A percentile compares a stretch with the other conserved stretches of the same genome.
These are phyloP conservation scores for Trematomus loennbergii DNA, from an alignment of 2,113 vertebrate species.

Conservation along the genomic window DNA sequence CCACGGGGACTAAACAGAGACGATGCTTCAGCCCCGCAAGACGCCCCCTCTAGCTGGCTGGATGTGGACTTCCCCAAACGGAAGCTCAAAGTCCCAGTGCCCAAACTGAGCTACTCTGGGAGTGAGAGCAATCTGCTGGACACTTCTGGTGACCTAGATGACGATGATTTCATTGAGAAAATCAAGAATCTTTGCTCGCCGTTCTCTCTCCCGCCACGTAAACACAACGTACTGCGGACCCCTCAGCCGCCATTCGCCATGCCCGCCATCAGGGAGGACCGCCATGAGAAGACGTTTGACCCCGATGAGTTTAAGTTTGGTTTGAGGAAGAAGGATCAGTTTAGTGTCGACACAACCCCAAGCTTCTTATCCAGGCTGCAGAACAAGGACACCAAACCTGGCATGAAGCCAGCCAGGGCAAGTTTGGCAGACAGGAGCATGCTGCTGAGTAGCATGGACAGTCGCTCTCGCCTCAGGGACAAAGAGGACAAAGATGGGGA, in stretches of 20 bases:
- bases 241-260: slow-evolving; percentile 89
- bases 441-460: slow-evolving; percentile 84
- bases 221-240: slow-evolving; percentile 86
- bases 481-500: slow-evolving; percentile 59
- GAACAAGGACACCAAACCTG: slow-evolving; percentile 82
- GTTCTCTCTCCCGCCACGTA: slow-evolving; percentile 88
- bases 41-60: slow-evolving; percentile 73
- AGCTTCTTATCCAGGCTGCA: slow-evolving; percentile 80
- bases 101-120: slow-evolving; percentile 78
- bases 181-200: slow-evolving; percentile 91
- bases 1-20: slow-evolving; percentile 52
- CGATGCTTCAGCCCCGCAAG: slow-evolving; percentile 39
- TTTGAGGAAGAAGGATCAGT: slow-evolving; percentile 85
- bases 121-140: slow-evolving; percentile 87
- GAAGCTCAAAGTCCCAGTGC: slow-evolving; percentile 62
- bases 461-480: slow-evolving; percentile 76
- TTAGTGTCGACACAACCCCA: slow-evolving; percentile 68
- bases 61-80: slow-evolving; percentile 74
- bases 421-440: slow-evolving; percentile 88
- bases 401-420: slow-evolving; percentile 84
- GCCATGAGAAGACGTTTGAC: slow-evolving; percentile 92
- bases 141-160: slow-evolving; percentile 88
- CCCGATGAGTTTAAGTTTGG: slow-evolving; percentile 89
- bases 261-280: slow-evolving; percentile 93
- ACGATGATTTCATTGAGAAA: slow-evolving; percentile 90